Conservation (phyloP, 1,140 invertebrate species). For the Zaprionus tsacasi region DNA sequence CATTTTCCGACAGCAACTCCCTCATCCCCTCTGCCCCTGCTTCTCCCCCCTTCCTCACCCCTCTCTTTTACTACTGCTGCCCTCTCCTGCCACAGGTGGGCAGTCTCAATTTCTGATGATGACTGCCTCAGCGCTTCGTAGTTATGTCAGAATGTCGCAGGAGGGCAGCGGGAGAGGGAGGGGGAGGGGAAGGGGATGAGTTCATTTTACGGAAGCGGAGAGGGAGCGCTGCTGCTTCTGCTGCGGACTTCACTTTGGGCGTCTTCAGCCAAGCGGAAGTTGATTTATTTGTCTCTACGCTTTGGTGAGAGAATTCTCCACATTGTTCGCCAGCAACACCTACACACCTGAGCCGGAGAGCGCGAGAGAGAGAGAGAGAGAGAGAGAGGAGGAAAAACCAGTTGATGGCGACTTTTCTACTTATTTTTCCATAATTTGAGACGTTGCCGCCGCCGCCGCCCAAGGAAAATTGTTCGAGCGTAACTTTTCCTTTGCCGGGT, state of each 20-base stretch:
- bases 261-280: conserved; percentile 71
- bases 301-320: conserved; percentile 70
- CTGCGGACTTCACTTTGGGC: conserved; percentile 31
- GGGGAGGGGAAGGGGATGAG: conserved; percentile 7
- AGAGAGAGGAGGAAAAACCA: conserved; percentile 15
- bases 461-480: conserved; percentile 73
- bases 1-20: background rate
- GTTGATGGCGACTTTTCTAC: conserved; percentile 28
- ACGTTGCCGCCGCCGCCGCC: conserved; percentile 27
- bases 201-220: background rate
- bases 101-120: conserved; percentile 61
- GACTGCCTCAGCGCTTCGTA: conserved; percentile 63
- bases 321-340: conserved; percentile 64
- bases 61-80: no score
- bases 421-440: conserved; percentile 48
- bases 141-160: conserved; percentile 63
- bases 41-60: no score
- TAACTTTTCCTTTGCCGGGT: conserved; percentile 48
- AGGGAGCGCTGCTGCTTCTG: conserved; percentile 12
- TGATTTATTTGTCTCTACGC: conserved; percentile 67
- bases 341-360: conserved; percentile 35
- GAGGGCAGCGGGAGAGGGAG: background rate
- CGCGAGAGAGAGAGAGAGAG: background rate
- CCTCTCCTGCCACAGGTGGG: conserved; percentile 57
- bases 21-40: no score